Evolutionary conservation across 2,888 invertebrate species (phyloP).

Genomic region (Drosophila setosimentum): DNA sequence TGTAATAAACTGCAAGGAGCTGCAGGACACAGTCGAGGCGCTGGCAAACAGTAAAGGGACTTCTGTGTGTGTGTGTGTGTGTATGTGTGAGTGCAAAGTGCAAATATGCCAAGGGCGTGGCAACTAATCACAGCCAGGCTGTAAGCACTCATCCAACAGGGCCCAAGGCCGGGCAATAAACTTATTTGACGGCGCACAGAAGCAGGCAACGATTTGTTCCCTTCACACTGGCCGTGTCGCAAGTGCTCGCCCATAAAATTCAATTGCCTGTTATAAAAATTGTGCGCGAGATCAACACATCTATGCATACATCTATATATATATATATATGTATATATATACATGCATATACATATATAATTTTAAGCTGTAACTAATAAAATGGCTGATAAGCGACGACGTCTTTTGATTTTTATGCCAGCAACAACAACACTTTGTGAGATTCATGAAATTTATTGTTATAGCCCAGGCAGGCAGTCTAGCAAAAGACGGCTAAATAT

Average conservation of each 20-base stretch:
- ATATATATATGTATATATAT: neutral
- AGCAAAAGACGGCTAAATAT: conserved; percentile 42
- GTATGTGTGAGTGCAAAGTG: conserved; percentile 37
- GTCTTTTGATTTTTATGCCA: conserved; percentile 74
- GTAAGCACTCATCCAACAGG: conserved; percentile 13
- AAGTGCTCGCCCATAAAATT: conserved; percentile 63
- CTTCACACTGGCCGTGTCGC: conserved; percentile 7
- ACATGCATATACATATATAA: conserved; percentile 44
- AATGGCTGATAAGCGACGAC: conserved; percentile 62
- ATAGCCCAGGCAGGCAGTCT: conserved; percentile 35
- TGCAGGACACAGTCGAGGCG: conserved; percentile 33
- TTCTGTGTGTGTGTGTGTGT: conserved; percentile 5
- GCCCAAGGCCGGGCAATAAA: conserved; percentile 55
- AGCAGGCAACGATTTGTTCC: conserved; percentile 64
- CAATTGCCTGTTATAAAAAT: conserved; percentile 73
- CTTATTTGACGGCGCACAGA: conserved; percentile 49
- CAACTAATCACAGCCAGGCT: conserved; percentile 60
- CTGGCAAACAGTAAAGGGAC: conserved; percentile 28
- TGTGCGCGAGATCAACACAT: conserved; percentile 62
- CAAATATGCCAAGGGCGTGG: conserved; percentile 56
- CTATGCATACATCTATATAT: neutral
- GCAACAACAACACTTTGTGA: conserved; percentile 27
- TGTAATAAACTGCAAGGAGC: conserved; percentile 63
- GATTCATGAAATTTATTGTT: conserved; percentile 56
- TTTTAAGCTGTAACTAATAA: conserved; percentile 78